phyloP scores from a whole-genome alignment of 2,113 vertebrate species.

The Perca flavescens region DNA sequence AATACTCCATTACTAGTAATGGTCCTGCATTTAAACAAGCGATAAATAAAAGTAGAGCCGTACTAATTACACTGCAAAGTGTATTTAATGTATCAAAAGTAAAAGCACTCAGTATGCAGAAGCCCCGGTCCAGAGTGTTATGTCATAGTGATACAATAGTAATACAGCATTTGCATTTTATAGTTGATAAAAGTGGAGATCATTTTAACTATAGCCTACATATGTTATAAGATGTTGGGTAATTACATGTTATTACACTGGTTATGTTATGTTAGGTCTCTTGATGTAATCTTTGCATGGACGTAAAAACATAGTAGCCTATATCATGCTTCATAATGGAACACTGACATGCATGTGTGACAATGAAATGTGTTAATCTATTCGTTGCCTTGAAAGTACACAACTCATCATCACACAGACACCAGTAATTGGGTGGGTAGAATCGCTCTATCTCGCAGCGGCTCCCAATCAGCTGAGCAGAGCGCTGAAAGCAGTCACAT shows the following conservation, averaged over 20 bases:
- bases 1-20: not conserved
- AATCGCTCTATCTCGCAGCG: conserved; percentile 47
- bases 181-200: too few species aligned
- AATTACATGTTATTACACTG: not conserved
- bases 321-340: not conserved
- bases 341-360: conserved; percentile 11
- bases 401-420: conserved; percentile 27
- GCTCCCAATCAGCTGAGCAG: conserved; percentile 81
- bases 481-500: conserved; percentile 72
- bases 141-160: not conserved
- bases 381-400: conserved; percentile 60
- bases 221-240: too few species aligned
- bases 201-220: too few species aligned
- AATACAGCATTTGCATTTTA: not conserved
- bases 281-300: not conserved
- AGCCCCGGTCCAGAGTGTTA: not conserved
- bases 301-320: not conserved
- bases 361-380: conserved; percentile 15
- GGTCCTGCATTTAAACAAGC: not conserved
- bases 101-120: not conserved
- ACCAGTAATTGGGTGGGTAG: conserved; percentile 53
- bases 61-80: not conserved
- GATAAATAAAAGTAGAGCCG: not conserved
- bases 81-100: not conserved
- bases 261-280: not conserved